These are phyloP conservation scores for Enteromius argenteus DNA, from an alignment of 2,797 vertebrate genomes.

Conservation along the genomic window DNA sequence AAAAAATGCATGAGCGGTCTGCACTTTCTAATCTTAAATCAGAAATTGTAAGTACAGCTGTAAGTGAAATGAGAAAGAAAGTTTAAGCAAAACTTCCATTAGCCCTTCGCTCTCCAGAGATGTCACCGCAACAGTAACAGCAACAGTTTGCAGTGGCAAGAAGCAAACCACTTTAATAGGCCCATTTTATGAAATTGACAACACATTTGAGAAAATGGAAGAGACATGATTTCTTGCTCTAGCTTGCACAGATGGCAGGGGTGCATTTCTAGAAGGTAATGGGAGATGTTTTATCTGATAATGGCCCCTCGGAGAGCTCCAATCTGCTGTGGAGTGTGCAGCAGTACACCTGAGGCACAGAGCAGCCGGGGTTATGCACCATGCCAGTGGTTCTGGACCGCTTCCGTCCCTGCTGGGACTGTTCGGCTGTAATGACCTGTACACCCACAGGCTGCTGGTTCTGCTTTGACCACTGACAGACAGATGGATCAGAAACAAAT, in stretches of 20 bases:
- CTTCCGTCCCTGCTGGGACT: slow-evolving; percentile 29
- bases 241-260: slow-evolving; percentile 10
- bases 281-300: slow-evolving; percentile 44
- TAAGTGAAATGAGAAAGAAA: slow-evolving; percentile 44
- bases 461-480: slow-evolving; percentile 28
- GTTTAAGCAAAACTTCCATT: slow-evolving; percentile 56
- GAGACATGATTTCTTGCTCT: slow-evolving; percentile 26
- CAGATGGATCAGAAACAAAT: slow-evolving; percentile 32
- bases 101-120: slow-evolving; percentile 35
- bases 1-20: not conserved
- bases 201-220: slow-evolving; percentile 23
- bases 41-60: slow-evolving; percentile 10
- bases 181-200: slow-evolving; percentile 21
- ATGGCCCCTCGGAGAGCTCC: slow-evolving; percentile 28
- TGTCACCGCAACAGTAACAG: not conserved
- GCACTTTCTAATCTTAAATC: not conserved
- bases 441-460: slow-evolving; percentile 31
- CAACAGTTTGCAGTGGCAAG: slow-evolving; percentile 17
- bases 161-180: slow-evolving; percentile 11
- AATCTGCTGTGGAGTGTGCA: slow-evolving; percentile 36
- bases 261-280: slow-evolving; percentile 37
- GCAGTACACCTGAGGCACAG: slow-evolving; percentile 30
- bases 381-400: slow-evolving; percentile 17
- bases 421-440: slow-evolving; percentile 19
- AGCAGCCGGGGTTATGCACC: slow-evolving; percentile 20